A percentile compares a stretch with the other conserved stretches of the same genome.
Conservation (phyloP, 2,113 vertebrate species). For the Ia io region DNA sequence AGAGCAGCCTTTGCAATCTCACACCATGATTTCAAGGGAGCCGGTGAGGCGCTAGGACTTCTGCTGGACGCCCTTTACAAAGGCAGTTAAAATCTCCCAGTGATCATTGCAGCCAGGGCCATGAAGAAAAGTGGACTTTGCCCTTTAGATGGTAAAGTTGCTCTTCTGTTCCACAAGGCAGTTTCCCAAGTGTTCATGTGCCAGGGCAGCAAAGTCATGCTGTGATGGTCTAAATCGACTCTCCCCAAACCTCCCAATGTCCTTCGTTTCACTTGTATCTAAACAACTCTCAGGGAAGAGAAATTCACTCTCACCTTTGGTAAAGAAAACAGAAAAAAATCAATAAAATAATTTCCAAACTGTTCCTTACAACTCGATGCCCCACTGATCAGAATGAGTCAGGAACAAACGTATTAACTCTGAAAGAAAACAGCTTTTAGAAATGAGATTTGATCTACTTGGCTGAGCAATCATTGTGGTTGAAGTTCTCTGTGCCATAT, state of each 20-base stretch:
- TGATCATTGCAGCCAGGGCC: not conserved
- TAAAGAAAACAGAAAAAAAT: slow-evolving; percentile 71
- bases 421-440: slow-evolving; percentile 68
- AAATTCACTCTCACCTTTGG: slow-evolving; percentile 68
- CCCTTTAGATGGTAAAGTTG: not conserved
- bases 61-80: no score
- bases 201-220: not conserved
- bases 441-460: slow-evolving; percentile 70
- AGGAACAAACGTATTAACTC: slow-evolving; percentile 61
- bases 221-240: not conserved
- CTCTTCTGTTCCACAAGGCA: not conserved
- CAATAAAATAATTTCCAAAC: slow-evolving; percentile 78
- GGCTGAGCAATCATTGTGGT: slow-evolving; percentile 67
- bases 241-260: not conserved
- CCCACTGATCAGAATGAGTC: slow-evolving; percentile 69
- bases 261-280: slow-evolving; percentile 33
- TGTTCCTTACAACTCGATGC: slow-evolving; percentile 68
- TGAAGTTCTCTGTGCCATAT: slow-evolving; percentile 52
- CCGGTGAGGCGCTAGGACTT: not conserved
- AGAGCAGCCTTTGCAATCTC: not conserved
- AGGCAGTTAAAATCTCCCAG: not conserved
- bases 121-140: not conserved
- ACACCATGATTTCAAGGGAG: not conserved
- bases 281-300: slow-evolving; percentile 37
- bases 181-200: not conserved